phyloP scores from a whole-genome alignment of 2,888 invertebrate genomes.

The Cynaeus angustus region DNA sequence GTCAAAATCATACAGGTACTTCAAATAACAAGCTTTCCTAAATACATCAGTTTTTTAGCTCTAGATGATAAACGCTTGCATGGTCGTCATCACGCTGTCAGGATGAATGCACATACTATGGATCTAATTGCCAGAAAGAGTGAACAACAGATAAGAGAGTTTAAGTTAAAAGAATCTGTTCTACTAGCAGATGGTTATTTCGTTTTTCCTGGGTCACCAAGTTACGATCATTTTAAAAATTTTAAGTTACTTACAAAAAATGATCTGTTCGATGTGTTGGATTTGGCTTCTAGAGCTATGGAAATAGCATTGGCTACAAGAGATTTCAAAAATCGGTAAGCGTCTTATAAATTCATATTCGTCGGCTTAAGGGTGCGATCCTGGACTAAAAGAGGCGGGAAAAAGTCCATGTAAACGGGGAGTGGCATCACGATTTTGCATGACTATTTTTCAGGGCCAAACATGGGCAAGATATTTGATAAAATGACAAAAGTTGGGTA shows the following conservation, averaged over 20 bases:
- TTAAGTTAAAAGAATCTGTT: slow-evolving; percentile 67
- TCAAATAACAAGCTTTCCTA: too few relatives aligned
- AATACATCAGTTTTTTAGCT: neutral
- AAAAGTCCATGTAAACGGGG: too few relatives aligned
- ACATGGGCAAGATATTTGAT: too few relatives aligned
- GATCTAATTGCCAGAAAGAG: slow-evolving; percentile 60
- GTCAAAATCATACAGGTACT: slow-evolving; percentile 74
- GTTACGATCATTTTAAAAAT: slow-evolving; percentile 70
- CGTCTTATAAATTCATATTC: too few relatives aligned
- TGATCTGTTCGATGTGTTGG: slow-evolving; percentile 70
- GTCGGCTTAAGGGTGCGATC: too few relatives aligned
- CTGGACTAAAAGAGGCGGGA: too few relatives aligned
- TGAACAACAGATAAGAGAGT: slow-evolving; percentile 67
- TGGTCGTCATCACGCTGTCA: slow-evolving; percentile 52
- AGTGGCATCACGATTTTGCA: too few relatives aligned
- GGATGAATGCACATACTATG: slow-evolving; percentile 58
- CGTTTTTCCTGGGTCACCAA: slow-evolving; percentile 69
- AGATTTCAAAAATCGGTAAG: slow-evolving; percentile 71
- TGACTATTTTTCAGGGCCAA: too few relatives aligned
- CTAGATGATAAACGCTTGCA: slow-evolving; percentile 4
- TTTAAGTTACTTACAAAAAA: slow-evolving; percentile 66
- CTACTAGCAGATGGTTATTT: slow-evolving; percentile 68
- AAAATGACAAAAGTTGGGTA: too few relatives aligned
- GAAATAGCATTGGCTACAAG: slow-evolving; percentile 74
- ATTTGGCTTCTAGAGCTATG: slow-evolving; percentile 71